These are phyloP conservation scores for Archilochus colubris DNA, from an alignment of 2,113 vertebrate species.

Conservation along the genomic window DNA sequence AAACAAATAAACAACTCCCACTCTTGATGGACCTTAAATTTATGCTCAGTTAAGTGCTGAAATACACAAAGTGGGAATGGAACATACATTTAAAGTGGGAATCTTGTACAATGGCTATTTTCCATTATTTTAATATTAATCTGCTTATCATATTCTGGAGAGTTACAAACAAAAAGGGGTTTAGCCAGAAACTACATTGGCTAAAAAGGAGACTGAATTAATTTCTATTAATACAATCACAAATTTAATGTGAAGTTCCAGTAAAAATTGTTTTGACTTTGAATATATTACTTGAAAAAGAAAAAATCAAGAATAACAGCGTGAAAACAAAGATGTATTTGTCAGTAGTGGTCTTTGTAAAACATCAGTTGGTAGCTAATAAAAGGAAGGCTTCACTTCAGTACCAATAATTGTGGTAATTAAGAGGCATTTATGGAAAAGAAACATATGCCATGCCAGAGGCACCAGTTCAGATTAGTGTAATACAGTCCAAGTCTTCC, in stretches of 20 bases:
- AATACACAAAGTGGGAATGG: background rate
- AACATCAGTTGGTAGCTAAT: background rate
- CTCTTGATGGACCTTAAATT: background rate
- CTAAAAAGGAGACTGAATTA: background rate
- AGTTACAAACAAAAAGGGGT: background rate
- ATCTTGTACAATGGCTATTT: background rate
- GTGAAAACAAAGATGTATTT: background rate
- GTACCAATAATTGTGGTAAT: background rate
- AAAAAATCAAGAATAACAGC: background rate
- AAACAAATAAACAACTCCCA: background rate
- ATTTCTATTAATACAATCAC: background rate
- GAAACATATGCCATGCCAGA: background rate
- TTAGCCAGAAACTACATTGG: background rate
- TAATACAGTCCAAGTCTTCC: background rate
- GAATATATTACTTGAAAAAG: background rate
- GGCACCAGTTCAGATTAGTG: background rate
- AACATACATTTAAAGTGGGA: background rate
- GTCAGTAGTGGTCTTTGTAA: background rate
- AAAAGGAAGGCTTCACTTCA: background rate
- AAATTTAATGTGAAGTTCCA: background rate
- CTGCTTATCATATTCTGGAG: background rate
- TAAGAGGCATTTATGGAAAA: background rate
- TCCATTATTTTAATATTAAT: background rate
- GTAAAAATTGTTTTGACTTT: background rate
- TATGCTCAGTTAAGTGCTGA: background rate